These are phyloP conservation scores for Mnemiopsis leidyi DNA, from an alignment of 37 sponge, comb jelly and placozoan species.

Conservation along the genomic window DNA sequence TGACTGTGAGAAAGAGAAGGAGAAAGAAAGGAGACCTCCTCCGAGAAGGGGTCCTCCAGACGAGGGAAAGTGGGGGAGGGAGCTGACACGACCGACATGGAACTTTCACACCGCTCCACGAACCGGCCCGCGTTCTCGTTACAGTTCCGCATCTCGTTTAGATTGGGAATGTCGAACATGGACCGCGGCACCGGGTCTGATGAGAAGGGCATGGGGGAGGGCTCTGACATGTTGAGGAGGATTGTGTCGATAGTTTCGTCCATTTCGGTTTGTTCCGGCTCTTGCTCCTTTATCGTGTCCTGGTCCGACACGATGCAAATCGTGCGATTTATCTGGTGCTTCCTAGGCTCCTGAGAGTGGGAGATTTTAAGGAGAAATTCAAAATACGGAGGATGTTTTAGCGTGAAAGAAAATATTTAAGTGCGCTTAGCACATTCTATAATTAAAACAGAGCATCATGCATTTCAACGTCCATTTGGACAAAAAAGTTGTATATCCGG, in stretches of 20 bases:
- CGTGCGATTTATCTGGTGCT: conserved; percentile 20
- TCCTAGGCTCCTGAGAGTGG: conserved; percentile 33
- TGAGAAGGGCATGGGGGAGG: neutral
- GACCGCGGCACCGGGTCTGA: neutral
- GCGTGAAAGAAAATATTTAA: too few species aligned
- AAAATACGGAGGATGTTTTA: too few species aligned
- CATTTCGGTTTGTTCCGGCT: neutral
- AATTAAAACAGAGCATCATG: too few species aligned
- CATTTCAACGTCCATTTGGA: too few species aligned
- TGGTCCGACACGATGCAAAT: conserved; percentile 57
- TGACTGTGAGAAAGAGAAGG: neutral
- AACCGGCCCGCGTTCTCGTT: conserved; percentile 31
- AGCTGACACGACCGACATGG: conserved; percentile 45
- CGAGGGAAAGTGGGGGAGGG: conserved; percentile 58
- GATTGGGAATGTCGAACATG: conserved; percentile 49
- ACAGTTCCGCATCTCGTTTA: neutral
- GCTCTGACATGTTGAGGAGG: conserved; percentile 9
- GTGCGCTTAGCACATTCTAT: too few species aligned
- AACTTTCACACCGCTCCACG: conserved; percentile 23
- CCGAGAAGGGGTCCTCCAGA: neutral
- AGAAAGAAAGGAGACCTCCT: neutral
- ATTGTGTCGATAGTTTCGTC: conserved; percentile 57
- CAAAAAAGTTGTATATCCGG: too few species aligned
- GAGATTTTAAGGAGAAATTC: too few species aligned
- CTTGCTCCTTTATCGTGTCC: neutral